Evolutionary conservation across 2,888 invertebrate species (phyloP).

Genomic region (Rhingia campestris): DNA sequence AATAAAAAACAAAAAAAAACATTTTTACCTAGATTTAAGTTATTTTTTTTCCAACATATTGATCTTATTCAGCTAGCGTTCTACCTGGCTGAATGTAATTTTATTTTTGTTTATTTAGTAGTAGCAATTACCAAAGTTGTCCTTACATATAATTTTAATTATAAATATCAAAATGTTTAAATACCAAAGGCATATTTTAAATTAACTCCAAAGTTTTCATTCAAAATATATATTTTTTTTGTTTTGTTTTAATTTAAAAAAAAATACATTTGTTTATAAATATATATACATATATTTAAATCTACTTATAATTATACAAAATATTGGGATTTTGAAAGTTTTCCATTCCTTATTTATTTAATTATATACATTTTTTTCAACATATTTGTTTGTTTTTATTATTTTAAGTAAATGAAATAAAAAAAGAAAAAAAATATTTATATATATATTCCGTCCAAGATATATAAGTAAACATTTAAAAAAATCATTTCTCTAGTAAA

Average conservation of each 20-base stretch:
- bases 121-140: slow-evolving; percentile 81
- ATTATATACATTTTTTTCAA: slow-evolving; percentile 41
- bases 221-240: slow-evolving; percentile 24
- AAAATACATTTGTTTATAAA: slow-evolving; percentile 39
- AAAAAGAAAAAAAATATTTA: slow-evolving; percentile 72
- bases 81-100: slow-evolving; percentile 16
- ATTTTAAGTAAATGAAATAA: slow-evolving; percentile 76
- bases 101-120: slow-evolving; percentile 43
- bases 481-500: slow-evolving; percentile 77
- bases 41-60: slow-evolving; percentile 25
- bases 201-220: slow-evolving; percentile 70
- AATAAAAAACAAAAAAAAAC: not conserved
- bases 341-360: slow-evolving; percentile 72
- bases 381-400: slow-evolving; percentile 67
- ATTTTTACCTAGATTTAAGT: slow-evolving; percentile 11
- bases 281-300: slow-evolving; percentile 28
- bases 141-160: slow-evolving; percentile 78
- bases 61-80: slow-evolving; percentile 31
- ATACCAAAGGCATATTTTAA: slow-evolving; percentile 82
- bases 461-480: slow-evolving; percentile 68
- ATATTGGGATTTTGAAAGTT: slow-evolving; percentile 42
- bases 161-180: slow-evolving; percentile 66
- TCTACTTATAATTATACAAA: slow-evolving; percentile 26
- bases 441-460: slow-evolving; percentile 82
- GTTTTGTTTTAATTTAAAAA: slow-evolving; percentile 29